Percentiles rank a stretch among this genome's conserved stretches.
Evolutionary conservation across 1,140 invertebrate species (phyloP).

Genomic region (Coboldia fuscipes): DNA sequence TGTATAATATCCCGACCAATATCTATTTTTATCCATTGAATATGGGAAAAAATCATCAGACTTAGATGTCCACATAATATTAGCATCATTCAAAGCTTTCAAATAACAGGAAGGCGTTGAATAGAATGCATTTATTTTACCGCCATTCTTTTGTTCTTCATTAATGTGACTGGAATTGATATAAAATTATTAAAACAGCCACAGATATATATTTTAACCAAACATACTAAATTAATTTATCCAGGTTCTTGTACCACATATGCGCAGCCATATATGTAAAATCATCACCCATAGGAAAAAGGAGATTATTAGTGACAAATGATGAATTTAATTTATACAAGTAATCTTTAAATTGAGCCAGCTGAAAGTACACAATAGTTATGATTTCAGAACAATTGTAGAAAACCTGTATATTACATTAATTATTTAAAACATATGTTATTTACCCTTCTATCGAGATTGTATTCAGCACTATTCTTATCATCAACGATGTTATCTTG

Average conservation of each 20-base stretch:
- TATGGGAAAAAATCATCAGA: conserved; percentile 85
- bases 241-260: conserved; percentile 61
- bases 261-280: conserved; percentile 65
- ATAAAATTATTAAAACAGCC: neutral
- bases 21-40: conserved; percentile 55
- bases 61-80: conserved; percentile 42
- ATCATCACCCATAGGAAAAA: conserved; percentile 72
- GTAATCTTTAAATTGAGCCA: neutral
- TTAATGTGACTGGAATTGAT: conserved; percentile 27
- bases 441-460: conserved; percentile 39
- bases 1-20: conserved; percentile 91
- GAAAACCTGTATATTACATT: neutral
- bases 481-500: conserved; percentile 62
- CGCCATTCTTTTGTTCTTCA: conserved; percentile 31
- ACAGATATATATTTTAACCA: neutral
- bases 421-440: neutral
- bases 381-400: neutral
- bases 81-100: conserved; percentile 52
- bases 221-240: conserved; percentile 56
- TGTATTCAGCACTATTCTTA: conserved; percentile 44
- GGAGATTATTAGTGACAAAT: conserved; percentile 35
- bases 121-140: conserved; percentile 62
- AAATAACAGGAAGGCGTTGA: conserved; percentile 90
- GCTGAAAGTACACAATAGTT: neutral
- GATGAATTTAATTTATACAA: neutral